Evolutionary conservation across 2,113 vertebrate genomes (phyloP), one percentile per base, ranked within the genome.

Genomic region (Cairina moschata): DNA sequence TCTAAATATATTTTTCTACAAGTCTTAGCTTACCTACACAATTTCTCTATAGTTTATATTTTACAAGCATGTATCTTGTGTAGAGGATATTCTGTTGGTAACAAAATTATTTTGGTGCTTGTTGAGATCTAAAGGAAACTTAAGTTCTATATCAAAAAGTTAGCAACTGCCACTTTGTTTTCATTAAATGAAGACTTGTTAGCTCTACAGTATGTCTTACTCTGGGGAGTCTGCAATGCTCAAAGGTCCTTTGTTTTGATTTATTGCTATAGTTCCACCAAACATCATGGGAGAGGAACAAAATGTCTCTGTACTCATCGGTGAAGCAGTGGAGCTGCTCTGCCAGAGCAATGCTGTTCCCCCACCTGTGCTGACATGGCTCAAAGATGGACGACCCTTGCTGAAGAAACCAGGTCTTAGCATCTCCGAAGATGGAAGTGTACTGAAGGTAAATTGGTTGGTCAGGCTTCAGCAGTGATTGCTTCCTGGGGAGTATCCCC

Each of bases 251-350:
- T 75, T 89, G 17, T 29, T 95, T 75, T 71, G 25, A 14, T 94
- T 38, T 95, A 3, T 94, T 86, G 62, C 48, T 75, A 29, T 96
- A 99, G 99, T 99, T 91, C 99, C 99, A 6, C 99, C 99, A 1
- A 98, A 99, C 96, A 99, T 99, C 93, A 97, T 97, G 98, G 99
- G 99, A 13, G 99, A 99, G 95, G 99, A 99, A 90, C 98, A 98
- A 93, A 99, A 99, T 5, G 80, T 98, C 83, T 99, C 99, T 0
- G 98, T 98, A 74, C 97, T 99, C 97, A 96, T 98, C 15, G 97
- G 98, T 14, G 98, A 97, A 74, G 81, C 97, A 0, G 95, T 99
- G 93, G 98, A 99, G 96, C 97, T 99, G 68, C 97, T 82, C 8
- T 99, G 99, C 96, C 98, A 97, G 73, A 98, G 99, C 20, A 98